A percentile compares a stretch with the other conserved stretches of the same genome.
phyloP scores from a whole-genome alignment of 2,797 vertebrate genomes.

The Periophthalmus magnuspinnatus region DNA sequence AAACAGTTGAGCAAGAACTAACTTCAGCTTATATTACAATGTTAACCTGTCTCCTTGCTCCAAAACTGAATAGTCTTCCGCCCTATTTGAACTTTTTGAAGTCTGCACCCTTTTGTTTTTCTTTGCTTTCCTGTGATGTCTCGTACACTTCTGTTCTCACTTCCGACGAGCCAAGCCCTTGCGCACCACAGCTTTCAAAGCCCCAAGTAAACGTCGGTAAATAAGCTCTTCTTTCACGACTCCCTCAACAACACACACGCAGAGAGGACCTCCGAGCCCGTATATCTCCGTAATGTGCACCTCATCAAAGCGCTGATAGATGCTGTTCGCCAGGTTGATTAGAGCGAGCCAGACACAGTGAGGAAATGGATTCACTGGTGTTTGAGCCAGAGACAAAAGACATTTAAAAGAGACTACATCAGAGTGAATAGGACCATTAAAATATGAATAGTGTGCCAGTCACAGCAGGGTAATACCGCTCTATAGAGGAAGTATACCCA shows the following conservation, averaged over 20 bases:
- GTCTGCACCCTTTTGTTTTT: not conserved
- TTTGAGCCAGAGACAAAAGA: conserved; percentile 35
- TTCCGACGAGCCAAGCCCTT: conserved; percentile 10
- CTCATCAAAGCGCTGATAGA: conserved; percentile 56
- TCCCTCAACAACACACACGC: conserved; percentile 11
- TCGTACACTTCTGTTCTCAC: conserved; percentile 13
- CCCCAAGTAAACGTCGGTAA: conserved; percentile 25
- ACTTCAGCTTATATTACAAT: too few relatives aligned
- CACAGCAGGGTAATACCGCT: conserved; percentile 2
- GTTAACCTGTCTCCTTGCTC: conserved; percentile 7
- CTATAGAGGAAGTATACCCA: conserved; percentile 4
- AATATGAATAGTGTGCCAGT: conserved; percentile 41
- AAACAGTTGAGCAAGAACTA: too few relatives aligned
- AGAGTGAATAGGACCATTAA: conserved; percentile 31
- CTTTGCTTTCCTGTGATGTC: conserved; percentile 26
- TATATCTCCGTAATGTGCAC: conserved; percentile 34
- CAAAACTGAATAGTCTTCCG: not conserved
- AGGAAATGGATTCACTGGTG: conserved; percentile 20
- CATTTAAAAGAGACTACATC: conserved; percentile 29
- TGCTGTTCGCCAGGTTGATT: conserved; percentile 46
- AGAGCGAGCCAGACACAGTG: conserved; percentile 20
- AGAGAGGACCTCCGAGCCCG: conserved; percentile 32
- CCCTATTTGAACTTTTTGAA: not conserved
- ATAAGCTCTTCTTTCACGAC: conserved; percentile 13
- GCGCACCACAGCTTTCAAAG: conserved; percentile 11